Percentiles rank a stretch among this genome's conserved stretches.
phyloP scores from a whole-genome alignment of 2,113 vertebrate species.

The Phoxinus phoxinus region DNA sequence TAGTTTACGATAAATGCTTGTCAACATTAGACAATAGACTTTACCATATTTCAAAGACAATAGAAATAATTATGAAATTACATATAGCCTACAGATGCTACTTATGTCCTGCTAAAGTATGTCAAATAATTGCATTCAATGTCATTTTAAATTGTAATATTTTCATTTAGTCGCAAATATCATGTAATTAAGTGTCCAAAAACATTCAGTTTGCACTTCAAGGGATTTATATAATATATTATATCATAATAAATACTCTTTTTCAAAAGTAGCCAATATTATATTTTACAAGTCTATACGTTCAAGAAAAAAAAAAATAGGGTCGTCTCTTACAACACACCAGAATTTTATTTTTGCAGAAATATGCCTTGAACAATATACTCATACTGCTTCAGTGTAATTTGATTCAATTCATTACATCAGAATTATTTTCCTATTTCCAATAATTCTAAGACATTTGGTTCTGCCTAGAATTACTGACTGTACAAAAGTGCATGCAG shows the following conservation, averaged over 20 bases:
- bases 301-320: neutral
- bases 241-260: neutral
- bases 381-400: neutral
- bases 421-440: neutral
- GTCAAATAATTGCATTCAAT: neutral
- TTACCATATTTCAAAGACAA: neutral
- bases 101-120: neutral
- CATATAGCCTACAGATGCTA: neutral
- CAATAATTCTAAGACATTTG: neutral
- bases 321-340: neutral
- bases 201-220: neutral
- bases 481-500: slow-evolving; percentile 26
- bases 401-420: neutral
- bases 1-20: neutral
- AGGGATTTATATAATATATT: neutral
- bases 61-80: neutral
- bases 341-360: neutral
- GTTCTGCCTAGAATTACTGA: neutral
- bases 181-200: neutral
- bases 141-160: neutral
- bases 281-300: neutral
- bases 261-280: neutral
- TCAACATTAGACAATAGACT: neutral
- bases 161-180: neutral
- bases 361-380: neutral